These are phyloP conservation scores for Dryoscopus gambensis DNA, from an alignment of 2,113 vertebrate species.

Conservation along the genomic window DNA sequence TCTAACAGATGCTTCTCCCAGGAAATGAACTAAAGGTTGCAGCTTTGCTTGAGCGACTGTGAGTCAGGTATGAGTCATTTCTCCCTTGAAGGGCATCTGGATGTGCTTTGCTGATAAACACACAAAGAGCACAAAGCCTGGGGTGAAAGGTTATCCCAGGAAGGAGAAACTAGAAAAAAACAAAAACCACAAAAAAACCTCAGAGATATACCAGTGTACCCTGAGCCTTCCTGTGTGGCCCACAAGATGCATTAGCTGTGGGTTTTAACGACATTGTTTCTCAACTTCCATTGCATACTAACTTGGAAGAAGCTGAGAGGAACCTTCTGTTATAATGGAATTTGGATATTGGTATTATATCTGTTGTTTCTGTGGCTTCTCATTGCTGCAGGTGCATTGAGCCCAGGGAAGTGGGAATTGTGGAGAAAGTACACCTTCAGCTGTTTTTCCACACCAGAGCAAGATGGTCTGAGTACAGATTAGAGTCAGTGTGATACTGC, in stretches of 20 bases:
- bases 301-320: not conserved
- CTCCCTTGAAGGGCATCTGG: conserved; percentile 65
- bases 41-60: conserved; percentile 59
- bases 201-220: not conserved
- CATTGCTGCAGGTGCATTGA: not conserved
- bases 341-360: not conserved
- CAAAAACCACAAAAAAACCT: not conserved
- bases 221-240: not conserved
- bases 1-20: conserved; percentile 67
- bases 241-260: not conserved
- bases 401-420: not conserved
- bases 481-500: not conserved
- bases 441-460: not conserved
- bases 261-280: not conserved
- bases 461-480: not conserved
- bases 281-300: not conserved
- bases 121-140: conserved; percentile 51
- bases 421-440: not conserved
- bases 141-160: conserved; percentile 58
- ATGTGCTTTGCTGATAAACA: conserved; percentile 62
- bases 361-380: not conserved
- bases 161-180: conserved; percentile 3
- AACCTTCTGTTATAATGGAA: not conserved
- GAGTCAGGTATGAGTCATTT: conserved; percentile 72
- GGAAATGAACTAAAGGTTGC: conserved; percentile 68